Conservation (phyloP, 2,113 vertebrate species). For the Tragelaphus buxtoni region DNA sequence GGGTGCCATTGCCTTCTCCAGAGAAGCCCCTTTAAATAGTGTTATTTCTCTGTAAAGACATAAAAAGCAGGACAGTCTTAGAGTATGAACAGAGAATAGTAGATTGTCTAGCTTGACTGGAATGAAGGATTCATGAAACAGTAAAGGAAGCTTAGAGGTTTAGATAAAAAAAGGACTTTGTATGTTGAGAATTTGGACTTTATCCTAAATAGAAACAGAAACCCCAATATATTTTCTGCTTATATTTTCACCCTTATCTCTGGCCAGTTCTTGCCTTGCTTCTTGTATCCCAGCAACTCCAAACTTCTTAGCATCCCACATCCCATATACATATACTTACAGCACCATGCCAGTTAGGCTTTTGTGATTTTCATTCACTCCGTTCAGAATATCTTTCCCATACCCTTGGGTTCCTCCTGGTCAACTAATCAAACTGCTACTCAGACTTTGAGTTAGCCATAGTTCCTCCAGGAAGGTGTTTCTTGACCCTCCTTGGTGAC, state of each 20-base stretch:
- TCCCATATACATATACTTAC: background rate
- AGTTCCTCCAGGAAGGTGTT: background rate
- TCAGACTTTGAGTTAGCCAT: background rate
- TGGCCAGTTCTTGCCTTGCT: background rate
- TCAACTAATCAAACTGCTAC: background rate
- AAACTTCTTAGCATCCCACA: background rate
- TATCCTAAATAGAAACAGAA: background rate
- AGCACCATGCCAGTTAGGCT: background rate
- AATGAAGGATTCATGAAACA: background rate
- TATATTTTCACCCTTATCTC: background rate
- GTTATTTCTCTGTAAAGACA: background rate
- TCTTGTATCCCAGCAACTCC: background rate
- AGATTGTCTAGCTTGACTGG: background rate
- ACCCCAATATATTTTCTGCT: background rate
- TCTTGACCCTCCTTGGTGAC: background rate
- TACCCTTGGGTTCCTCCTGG: background rate
- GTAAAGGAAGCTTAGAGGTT: background rate
- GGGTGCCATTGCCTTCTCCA: background rate
- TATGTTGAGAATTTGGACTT: background rate
- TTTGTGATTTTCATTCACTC: background rate
- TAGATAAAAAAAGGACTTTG: background rate
- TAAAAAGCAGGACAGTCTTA: background rate
- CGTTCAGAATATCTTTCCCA: background rate
- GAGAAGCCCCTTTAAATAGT: background rate
- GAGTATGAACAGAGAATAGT: background rate